A percentile compares a stretch with the other conserved stretches of the same genome.
Conservation (phyloP, 2,888 invertebrate genomes). For the Noctua pronuba region DNA sequence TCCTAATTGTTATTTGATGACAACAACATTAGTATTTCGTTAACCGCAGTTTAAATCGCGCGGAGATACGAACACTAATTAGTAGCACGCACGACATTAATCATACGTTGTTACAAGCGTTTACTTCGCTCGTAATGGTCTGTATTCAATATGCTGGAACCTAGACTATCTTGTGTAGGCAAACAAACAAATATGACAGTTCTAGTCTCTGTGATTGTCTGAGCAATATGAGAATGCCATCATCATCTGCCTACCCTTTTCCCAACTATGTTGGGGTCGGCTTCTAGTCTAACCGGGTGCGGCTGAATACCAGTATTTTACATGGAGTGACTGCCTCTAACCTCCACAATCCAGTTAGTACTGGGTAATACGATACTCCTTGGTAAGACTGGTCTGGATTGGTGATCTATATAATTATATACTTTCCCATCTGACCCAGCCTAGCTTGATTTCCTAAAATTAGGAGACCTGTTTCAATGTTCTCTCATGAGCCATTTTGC, state of each 20-base stretch:
- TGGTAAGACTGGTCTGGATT: too few relatives aligned
- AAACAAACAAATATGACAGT: background rate
- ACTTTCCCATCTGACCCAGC: background rate
- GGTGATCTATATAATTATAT: background rate
- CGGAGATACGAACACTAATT: slow-evolving; percentile 37
- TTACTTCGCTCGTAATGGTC: background rate
- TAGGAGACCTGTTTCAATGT: background rate
- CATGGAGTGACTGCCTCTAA: background rate
- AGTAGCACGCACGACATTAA: slow-evolving; percentile 29
- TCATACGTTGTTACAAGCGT: slow-evolving; percentile 12
- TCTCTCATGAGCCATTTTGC: background rate
- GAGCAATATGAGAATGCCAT: background rate
- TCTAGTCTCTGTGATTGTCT: background rate
- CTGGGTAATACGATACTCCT: background rate
- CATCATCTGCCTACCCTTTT: too few relatives aligned
- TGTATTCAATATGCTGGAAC: background rate
- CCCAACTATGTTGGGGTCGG: too few relatives aligned
- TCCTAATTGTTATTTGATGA: slow-evolving; percentile 52
- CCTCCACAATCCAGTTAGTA: background rate
- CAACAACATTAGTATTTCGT: slow-evolving; percentile 41
- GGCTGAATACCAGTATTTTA: too few relatives aligned
- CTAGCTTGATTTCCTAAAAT: too few relatives aligned
- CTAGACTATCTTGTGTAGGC: background rate
- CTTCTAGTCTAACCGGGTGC: too few relatives aligned
- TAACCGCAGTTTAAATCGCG: slow-evolving; percentile 39